Evolutionary conservation across 2,888 invertebrate species (phyloP).

Genomic region (Caenorhabditis sinica): DNA sequence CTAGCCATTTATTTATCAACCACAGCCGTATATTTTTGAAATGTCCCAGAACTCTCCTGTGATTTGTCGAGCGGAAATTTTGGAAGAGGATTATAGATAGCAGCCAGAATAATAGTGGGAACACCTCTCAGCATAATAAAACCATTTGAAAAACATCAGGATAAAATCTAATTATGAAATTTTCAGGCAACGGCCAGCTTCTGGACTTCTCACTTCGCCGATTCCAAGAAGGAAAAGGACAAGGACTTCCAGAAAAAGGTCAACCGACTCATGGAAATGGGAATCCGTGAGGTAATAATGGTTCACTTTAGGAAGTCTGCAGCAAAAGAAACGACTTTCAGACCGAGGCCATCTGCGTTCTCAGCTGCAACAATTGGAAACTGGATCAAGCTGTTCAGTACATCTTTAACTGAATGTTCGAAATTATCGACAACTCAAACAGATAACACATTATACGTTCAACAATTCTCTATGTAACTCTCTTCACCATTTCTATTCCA

Average conservation of each 20-base stretch:
- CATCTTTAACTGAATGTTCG: conserved; percentile 70
- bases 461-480: not conserved
- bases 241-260: conserved; percentile 92
- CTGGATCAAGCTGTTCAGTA: conserved; percentile 75
- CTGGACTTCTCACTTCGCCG: conserved; percentile 97
- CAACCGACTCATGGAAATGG: conserved; percentile 93
- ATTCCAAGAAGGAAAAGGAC: conserved; percentile 88
- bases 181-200: conserved; percentile 91
- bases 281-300: conserved; percentile 89
- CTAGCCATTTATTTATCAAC: too few relatives aligned
- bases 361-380: conserved; percentile 78
- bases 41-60: too few relatives aligned
- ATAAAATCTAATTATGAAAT: not conserved
- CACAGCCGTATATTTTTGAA: too few relatives aligned
- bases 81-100: too few relatives aligned
- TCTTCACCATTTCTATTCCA: not conserved
- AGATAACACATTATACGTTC: too few relatives aligned
- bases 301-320: not conserved
- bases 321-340: conserved; percentile 23
- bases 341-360: conserved; percentile 75
- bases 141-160: too few relatives aligned
- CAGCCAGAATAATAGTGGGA: too few relatives aligned
- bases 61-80: too few relatives aligned
- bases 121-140: too few relatives aligned
- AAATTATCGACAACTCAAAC: not conserved